Evolutionary conservation across 1,140 invertebrate genomes (phyloP).

Genomic region (Hyposmocoma kahamanoa): DNA sequence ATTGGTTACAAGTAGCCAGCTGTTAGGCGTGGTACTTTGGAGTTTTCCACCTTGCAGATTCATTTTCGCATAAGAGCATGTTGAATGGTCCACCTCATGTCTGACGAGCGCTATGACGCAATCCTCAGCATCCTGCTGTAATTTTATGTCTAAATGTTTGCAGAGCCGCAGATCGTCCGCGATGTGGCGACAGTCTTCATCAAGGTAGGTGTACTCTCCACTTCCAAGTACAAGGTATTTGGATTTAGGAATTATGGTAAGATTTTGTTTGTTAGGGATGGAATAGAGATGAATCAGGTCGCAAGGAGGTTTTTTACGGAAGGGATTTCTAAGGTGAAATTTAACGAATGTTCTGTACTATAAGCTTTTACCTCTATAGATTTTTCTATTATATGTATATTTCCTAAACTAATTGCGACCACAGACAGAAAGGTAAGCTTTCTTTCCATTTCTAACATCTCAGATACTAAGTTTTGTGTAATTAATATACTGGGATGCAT

Average conservation of each 20-base stretch:
- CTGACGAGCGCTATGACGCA: not conserved
- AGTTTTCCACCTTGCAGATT: not conserved
- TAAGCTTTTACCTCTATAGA: constrained; percentile 4
- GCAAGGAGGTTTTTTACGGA: not conserved
- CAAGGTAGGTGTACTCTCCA: constrained; percentile 3
- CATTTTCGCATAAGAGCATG: not conserved
- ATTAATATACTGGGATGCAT: constrained; percentile 3
- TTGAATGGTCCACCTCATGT: not conserved
- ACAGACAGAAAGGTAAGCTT: not conserved
- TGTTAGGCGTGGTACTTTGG: not conserved
- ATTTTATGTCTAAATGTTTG: not conserved
- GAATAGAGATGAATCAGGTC: not conserved
- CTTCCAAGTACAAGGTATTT: constrained; percentile 5
- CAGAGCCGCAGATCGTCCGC: not conserved
- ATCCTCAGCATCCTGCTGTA: not conserved
- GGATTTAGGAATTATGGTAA: constrained; percentile 5
- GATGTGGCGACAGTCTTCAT: not conserved
- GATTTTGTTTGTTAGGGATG: constrained; percentile 1
- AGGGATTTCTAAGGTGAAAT: not conserved
- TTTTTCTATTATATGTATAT: not conserved
- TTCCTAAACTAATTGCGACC: not conserved
- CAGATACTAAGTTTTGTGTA: not conserved
- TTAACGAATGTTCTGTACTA: not conserved
- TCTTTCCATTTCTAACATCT: not conserved
- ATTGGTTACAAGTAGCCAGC: not conserved